phyloP scores from a whole-genome alignment of 37 sponge, comb jelly and placozoan genomes.

The Aphrocallistes beatrix region DNA sequence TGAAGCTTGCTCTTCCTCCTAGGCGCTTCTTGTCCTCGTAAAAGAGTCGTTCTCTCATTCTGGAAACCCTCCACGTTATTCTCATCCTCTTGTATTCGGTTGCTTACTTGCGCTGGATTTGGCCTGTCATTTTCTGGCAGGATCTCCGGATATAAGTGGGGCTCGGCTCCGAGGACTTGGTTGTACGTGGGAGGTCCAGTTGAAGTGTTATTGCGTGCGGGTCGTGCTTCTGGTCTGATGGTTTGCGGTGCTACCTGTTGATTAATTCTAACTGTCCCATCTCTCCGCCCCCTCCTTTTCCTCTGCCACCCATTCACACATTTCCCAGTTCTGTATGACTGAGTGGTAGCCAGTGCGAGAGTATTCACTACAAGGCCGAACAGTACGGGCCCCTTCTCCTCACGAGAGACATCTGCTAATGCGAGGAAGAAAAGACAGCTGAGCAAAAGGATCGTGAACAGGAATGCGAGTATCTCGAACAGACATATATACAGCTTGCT shows the following conservation, averaged over 20 bases:
- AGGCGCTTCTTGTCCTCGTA: not conserved
- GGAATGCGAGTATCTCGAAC: slow-evolving; percentile 12
- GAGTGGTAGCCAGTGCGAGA: slow-evolving; percentile 17
- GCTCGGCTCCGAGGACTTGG: not conserved
- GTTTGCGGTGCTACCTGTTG: not conserved
- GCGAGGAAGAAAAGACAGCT: slow-evolving; percentile 45
- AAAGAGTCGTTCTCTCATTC: not conserved
- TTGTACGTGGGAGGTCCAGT: not conserved
- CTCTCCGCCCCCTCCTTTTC: not conserved
- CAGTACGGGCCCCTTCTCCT: slow-evolving; percentile 63
- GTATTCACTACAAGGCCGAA: slow-evolving; percentile 45
- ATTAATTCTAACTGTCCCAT: not conserved
- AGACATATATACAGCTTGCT: not conserved
- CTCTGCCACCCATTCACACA: not conserved
- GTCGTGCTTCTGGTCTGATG: not conserved
- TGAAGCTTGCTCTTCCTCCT: not conserved
- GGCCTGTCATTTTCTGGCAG: not conserved
- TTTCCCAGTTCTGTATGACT: not conserved
- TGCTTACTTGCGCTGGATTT: not conserved
- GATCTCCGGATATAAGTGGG: not conserved
- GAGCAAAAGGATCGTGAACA: slow-evolving; percentile 27
- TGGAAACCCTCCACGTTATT: not conserved
- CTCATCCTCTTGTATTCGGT: not conserved
- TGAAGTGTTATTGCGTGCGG: not conserved
- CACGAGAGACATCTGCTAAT: slow-evolving; percentile 16